These are phyloP conservation scores for Lytechinus variegatus DNA, from an alignment of 35 echinoderm and acorn worm species.

Conservation along the genomic window DNA sequence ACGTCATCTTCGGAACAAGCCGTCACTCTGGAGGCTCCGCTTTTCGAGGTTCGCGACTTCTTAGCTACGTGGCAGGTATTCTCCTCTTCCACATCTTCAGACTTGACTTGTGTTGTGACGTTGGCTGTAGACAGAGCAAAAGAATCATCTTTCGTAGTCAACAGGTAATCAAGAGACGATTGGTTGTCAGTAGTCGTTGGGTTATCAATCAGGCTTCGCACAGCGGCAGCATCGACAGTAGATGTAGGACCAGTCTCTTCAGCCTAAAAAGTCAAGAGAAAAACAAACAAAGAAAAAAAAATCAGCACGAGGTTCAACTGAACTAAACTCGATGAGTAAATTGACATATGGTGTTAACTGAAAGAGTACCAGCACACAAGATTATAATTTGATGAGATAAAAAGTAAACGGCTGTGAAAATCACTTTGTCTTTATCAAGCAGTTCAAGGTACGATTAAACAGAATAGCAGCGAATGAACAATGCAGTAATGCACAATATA, in stretches of 20 bases:
- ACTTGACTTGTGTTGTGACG: not conserved
- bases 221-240: constrained; percentile 49
- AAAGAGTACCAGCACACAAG: not conserved
- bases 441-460: not conserved
- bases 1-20: not conserved
- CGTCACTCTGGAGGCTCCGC: not conserved
- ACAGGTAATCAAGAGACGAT: not conserved
- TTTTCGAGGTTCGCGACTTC: constrained; percentile 21
- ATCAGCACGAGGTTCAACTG: not conserved
- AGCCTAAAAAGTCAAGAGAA: constrained; percentile 20
- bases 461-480: not conserved
- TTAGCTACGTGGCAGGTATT: constrained; percentile 27
- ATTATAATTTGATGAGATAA: not conserved
- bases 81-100: not conserved
- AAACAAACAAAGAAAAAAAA: not conserved
- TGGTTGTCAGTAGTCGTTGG: not conserved
- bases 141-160: not conserved
- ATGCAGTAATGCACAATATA: not conserved
- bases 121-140: constrained; percentile 8
- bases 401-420: not conserved
- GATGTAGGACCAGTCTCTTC: constrained; percentile 30
- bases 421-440: not conserved
- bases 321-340: not conserved
- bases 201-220: constrained; percentile 55
- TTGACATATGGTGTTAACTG: not conserved